Conservation (phyloP, 2,888 invertebrate genomes). For the Drosophila lacicola region DNA sequence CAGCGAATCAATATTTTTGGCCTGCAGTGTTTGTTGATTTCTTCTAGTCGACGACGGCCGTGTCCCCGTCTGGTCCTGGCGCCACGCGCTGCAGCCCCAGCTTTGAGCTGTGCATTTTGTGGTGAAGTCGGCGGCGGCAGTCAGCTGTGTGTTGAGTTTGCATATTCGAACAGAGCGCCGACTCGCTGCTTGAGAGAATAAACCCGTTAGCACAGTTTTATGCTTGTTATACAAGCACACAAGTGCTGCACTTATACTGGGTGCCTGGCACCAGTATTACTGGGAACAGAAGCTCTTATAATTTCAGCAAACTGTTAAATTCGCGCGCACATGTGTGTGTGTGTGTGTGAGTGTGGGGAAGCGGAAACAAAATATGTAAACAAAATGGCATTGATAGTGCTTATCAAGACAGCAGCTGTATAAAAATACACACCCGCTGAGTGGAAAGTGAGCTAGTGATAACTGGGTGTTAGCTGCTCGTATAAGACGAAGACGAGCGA, state of each 20-base stretch:
- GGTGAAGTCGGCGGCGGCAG: slow-evolving; percentile 48
- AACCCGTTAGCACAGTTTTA: slow-evolving; percentile 2
- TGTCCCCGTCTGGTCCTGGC: slow-evolving; percentile 16
- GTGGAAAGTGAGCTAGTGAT: slow-evolving; percentile 42
- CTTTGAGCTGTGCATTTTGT: slow-evolving; percentile 26
- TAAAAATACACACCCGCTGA: slow-evolving; percentile 30
- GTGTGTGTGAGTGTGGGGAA: slow-evolving; percentile 7
- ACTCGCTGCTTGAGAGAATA: slow-evolving; percentile 25
- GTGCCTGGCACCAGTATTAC: slow-evolving; percentile 10
- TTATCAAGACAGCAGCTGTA: slow-evolving; percentile 55
- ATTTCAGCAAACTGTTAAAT: neutral
- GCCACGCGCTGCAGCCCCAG: slow-evolving; percentile 39
- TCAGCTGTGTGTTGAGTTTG: slow-evolving; percentile 61
- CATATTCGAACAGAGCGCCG: slow-evolving; percentile 44
- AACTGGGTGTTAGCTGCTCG: slow-evolving; percentile 49
- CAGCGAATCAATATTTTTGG: slow-evolving; percentile 64
- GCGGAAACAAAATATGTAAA: slow-evolving; percentile 49
- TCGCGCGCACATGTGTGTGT: neutral
- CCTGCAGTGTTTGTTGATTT: slow-evolving; percentile 38
- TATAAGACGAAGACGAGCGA: slow-evolving; percentile 24
- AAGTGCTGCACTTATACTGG: neutral
- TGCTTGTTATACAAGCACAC: slow-evolving; percentile 33
- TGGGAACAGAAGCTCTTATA: slow-evolving; percentile 53
- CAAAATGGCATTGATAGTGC: slow-evolving; percentile 57
- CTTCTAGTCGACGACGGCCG: slow-evolving; percentile 16